phyloP scores from a whole-genome alignment of 2,797 vertebrate species.

The Danio jaintianensis region DNA sequence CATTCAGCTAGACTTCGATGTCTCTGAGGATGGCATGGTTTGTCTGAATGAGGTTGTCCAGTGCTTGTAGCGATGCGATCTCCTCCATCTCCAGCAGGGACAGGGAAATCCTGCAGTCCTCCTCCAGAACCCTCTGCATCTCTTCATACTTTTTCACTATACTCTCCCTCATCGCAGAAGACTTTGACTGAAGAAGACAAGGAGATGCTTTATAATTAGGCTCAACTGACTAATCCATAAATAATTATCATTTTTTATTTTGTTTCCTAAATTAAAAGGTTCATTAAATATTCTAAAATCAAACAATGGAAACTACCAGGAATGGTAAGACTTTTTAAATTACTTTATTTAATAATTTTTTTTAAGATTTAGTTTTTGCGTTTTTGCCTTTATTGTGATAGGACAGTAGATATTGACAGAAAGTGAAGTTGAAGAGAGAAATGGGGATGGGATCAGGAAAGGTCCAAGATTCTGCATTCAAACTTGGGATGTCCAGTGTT shows the following conservation, averaged over 20 bases:
- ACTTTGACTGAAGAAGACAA: constrained; percentile 69
- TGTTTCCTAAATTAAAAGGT: background rate
- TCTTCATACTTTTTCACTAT: constrained; percentile 76
- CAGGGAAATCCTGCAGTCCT: constrained; percentile 75
- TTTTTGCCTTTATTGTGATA: too few species aligned
- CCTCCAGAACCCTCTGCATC: constrained; percentile 74
- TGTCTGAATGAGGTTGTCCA: constrained; percentile 74
- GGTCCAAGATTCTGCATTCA: too few species aligned
- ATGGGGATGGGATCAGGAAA: too few species aligned
- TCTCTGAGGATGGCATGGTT: constrained; percentile 74
- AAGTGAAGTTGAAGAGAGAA: too few species aligned
- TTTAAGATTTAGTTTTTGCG: too few species aligned
- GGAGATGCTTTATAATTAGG: background rate
- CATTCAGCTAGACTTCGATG: constrained; percentile 74
- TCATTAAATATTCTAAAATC: background rate
- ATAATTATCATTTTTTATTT: background rate
- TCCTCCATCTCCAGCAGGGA: constrained; percentile 79
- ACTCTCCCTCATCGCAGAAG: constrained; percentile 68
- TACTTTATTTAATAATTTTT: too few species aligned
- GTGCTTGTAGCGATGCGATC: constrained; percentile 67
- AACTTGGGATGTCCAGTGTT: too few species aligned
- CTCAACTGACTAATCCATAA: background rate
- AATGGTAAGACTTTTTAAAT: too few species aligned
- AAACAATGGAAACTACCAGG: background rate
- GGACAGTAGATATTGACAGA: too few species aligned